Evolutionary conservation across 2,113 vertebrate genomes (phyloP), one percentile per base, ranked within the genome.

Genomic region (Microtus richardsoni): DNA sequence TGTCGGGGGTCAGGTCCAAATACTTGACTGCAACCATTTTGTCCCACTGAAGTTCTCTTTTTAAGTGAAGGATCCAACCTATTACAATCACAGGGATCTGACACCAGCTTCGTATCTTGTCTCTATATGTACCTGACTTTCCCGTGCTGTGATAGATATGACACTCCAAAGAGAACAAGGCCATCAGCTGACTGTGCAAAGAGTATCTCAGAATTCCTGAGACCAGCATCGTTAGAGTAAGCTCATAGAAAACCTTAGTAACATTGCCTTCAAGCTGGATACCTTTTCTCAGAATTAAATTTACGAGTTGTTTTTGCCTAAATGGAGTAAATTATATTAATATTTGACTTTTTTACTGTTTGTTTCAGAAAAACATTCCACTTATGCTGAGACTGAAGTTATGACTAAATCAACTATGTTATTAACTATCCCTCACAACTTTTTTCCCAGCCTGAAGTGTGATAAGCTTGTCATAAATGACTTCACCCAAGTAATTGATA

Each of bases 401-500:
- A 58, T 96, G 78, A 91, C 26, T 95, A 62, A 86, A 47, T 91
- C 77, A 91, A n/a, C 66, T 91, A 64, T 64, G 41, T 75, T 94
- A 92, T 91, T 95, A 96, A 64, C 36, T 64, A 91, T 83, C 4
- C 62, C 33, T 91, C 82, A 71, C 47, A 94, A 88, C 54, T 52
- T 79, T 93, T 93, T 95, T 86, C 49, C 28, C 30, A 83, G 84
- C 54, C 91, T 10, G 79, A 95, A 95, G 85, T 92, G 92, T 94
- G 87, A 91, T 96, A 95, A 94, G 12, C 62, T 92, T 97, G 93
- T 91, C 91, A 91, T 95, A 87, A 95, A 94, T 97, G 89, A 94
- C 89, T 96, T 97, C 94, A 96, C 66, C 78, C 82, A 97, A 94
- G 95, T 96, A 97, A 95, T 17, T 94, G 93, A 94, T 95, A 96